Conservation (phyloP, 1,140 invertebrate species). For the Bombus sylvicola region DNA sequence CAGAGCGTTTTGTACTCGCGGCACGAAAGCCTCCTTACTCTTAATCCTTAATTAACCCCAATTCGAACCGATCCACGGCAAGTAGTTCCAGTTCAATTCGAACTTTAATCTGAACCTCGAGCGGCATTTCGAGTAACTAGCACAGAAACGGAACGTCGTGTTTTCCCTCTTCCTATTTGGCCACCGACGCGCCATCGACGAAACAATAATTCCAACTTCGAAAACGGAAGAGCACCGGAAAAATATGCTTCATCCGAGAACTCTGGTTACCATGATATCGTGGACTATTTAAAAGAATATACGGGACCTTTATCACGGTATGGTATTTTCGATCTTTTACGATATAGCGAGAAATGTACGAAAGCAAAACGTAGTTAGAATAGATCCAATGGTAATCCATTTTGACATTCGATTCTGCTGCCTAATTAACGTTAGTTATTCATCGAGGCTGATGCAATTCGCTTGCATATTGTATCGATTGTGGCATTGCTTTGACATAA, state of each 20-base stretch:
- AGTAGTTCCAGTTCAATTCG: conserved; percentile 56
- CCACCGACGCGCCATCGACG: not conserved
- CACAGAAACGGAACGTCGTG: not conserved
- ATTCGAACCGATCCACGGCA: conserved; percentile 59
- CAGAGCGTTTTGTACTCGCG: conserved; percentile 7
- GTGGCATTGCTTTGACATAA: no score
- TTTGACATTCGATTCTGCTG: not conserved
- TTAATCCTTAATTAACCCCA: conserved; percentile 70
- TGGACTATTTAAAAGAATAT: not conserved
- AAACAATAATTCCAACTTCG: conserved; percentile 44
- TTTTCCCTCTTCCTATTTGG: conserved; percentile 14
- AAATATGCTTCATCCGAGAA: not conserved
- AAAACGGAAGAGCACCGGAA: not conserved
- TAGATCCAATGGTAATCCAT: no score
- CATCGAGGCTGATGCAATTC: not conserved
- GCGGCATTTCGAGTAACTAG: conserved; percentile 46
- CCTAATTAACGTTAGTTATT: conserved; percentile 33
- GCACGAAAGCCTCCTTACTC: conserved; percentile 56
- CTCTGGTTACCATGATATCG: not conserved
- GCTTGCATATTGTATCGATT: no score
- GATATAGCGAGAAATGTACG: no score
- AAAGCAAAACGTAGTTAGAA: no score
- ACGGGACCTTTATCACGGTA: no score
- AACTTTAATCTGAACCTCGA: conserved; percentile 64
- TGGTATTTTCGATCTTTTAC: no score